phyloP scores from a whole-genome alignment of 2,113 vertebrate genomes.

The Galbula dea region DNA sequence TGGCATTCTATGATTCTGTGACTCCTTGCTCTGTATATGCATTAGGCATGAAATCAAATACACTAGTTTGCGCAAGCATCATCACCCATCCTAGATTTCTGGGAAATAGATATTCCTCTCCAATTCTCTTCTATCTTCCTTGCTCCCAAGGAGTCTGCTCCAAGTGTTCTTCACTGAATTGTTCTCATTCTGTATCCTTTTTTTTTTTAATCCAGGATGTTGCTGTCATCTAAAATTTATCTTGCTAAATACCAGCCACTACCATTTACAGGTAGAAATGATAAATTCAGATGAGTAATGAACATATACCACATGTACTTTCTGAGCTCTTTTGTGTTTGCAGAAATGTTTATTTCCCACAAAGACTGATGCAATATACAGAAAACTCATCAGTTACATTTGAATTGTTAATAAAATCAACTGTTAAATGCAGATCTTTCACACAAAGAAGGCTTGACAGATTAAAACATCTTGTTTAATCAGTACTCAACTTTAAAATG shows the following conservation, averaged over 20 bases:
- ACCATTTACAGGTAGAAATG: neutral
- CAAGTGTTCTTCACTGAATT: neutral
- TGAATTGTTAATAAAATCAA: conserved; percentile 21
- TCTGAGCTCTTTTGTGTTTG: neutral
- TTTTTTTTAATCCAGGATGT: neutral
- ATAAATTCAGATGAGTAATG: neutral
- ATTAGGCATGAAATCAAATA: too few species aligned
- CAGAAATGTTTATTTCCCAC: conserved; percentile 19
- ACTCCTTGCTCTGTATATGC: too few species aligned
- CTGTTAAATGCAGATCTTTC: neutral
- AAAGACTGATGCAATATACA: neutral
- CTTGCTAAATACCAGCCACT: neutral
- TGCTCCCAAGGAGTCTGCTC: neutral
- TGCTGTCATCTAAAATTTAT: neutral
- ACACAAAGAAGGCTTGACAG: neutral
- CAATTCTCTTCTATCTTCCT: neutral
- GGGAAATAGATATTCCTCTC: too few species aligned
- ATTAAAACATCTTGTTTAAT: neutral
- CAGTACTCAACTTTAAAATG: neutral
- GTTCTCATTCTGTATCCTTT: neutral
- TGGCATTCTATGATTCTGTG: too few species aligned
- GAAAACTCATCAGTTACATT: neutral
- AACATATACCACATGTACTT: neutral
- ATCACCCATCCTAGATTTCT: too few species aligned
- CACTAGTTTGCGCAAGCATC: too few species aligned